Evolutionary conservation across 1,140 invertebrate genomes (phyloP).

Genomic region (Drosophila ogumai): DNA sequence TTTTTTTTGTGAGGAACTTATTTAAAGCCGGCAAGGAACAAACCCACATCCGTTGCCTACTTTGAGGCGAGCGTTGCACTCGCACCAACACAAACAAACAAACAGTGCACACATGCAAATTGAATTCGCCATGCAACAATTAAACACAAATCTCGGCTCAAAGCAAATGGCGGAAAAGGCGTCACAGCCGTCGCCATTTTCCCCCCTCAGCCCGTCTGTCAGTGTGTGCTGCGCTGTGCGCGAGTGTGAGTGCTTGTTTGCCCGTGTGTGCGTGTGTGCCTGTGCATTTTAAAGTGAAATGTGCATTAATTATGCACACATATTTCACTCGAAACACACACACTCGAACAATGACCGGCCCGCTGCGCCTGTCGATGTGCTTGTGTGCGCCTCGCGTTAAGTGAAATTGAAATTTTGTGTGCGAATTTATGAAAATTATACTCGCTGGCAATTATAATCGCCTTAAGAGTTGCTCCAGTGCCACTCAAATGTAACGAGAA

Average conservation of each 20-base stretch:
- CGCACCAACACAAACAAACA: slow-evolving; percentile 24
- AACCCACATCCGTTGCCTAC: slow-evolving; percentile 42
- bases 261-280: slow-evolving; percentile 32
- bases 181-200: slow-evolving; percentile 70
- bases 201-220: slow-evolving; percentile 13
- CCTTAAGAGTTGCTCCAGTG: slow-evolving; percentile 26
- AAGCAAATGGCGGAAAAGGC: slow-evolving; percentile 66
- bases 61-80: slow-evolving; percentile 46
- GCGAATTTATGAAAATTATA: slow-evolving; percentile 34
- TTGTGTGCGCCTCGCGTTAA: slow-evolving; percentile 48
- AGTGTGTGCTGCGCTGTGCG: slow-evolving; percentile 21
- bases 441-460: slow-evolving; percentile 29
- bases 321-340: slow-evolving; percentile 36
- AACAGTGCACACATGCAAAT: slow-evolving; percentile 52
- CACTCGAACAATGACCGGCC: slow-evolving; percentile 24
- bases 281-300: slow-evolving; percentile 83
- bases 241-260: slow-evolving; percentile 40
- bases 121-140: slow-evolving; percentile 79
- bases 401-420: slow-evolving; percentile 70
- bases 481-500: slow-evolving; percentile 29
- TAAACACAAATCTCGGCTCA: slow-evolving; percentile 82
- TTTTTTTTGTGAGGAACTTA: neutral
- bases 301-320: slow-evolving; percentile 80
- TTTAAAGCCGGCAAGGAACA: neutral
- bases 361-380: slow-evolving; percentile 9